Conservation (phyloP, 2,113 vertebrate species). For the Lipophrys pholis region DNA sequence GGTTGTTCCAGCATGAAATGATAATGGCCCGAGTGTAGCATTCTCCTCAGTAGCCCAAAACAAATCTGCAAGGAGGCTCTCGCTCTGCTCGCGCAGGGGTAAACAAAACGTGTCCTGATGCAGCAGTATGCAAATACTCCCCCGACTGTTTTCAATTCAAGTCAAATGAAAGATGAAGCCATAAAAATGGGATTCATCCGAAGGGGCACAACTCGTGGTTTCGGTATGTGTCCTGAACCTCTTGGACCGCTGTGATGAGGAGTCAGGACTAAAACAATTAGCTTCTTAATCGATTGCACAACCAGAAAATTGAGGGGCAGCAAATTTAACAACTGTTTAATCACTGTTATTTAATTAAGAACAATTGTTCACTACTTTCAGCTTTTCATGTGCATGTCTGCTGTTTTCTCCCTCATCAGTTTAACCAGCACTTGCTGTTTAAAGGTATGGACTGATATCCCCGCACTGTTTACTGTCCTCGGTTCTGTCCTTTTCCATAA, state of each 20-base stretch:
- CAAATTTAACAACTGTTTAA: slow-evolving; percentile 17
- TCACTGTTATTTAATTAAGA: background rate
- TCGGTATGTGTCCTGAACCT: slow-evolving; percentile 6
- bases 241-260: background rate
- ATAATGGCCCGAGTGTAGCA: slow-evolving; percentile 62
- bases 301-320: slow-evolving; percentile 2
- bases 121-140: slow-evolving; percentile 72
- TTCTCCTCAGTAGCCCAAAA: slow-evolving; percentile 64
- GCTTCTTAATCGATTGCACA: background rate
- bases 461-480: no score
- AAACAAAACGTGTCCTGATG: slow-evolving; percentile 63
- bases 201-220: slow-evolving; percentile 19
- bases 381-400: background rate
- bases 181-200: slow-evolving; percentile 43
- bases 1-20: slow-evolving; percentile 70
- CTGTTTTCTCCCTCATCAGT: background rate
- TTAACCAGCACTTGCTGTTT: background rate
- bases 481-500: no score
- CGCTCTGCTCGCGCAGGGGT: slow-evolving; percentile 38
- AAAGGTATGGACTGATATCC: background rate
- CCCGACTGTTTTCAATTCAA: slow-evolving; percentile 42
- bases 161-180: slow-evolving; percentile 55
- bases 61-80: slow-evolving; percentile 52
- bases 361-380: background rate
- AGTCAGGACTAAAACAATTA: slow-evolving; percentile 6